Evolutionary conservation across 1,140 invertebrate genomes (phyloP), one percentile per base, ranked within the genome.

Genomic region (Bombus huntii): DNA sequence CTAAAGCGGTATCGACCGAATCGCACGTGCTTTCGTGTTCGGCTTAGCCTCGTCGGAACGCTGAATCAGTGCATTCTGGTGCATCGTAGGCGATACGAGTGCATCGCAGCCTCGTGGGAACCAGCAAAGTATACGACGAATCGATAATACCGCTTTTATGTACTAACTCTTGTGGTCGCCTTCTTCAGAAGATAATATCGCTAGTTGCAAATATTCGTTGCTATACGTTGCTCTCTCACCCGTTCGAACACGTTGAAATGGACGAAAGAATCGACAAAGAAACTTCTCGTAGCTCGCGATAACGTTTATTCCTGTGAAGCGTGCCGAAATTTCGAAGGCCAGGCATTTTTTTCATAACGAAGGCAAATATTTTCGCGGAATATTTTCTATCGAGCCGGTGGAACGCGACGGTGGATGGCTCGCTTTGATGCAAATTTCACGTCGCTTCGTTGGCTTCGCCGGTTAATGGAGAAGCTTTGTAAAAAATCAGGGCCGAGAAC

Each of bases 1-100:
- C n/a, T 39, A n/a, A 47, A 39, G 42, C 57, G 34, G 13, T 62
- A 80, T 81, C 83, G 77, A 85, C 4, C 83, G 78, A 81, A 81
- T 53, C 39, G 68, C 78, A 57, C 70, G n/a, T 74, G 84, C 44
- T 57, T 31, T 22, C 57, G 62, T 39, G 57, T 81, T 74, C 44
- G 42, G n/a, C 81, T 74, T 59, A 75, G 34, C 71, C 77, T 53
- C 39, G 39, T 3, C 28, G 13, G 28, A 66, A 39, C 57, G 66
- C n/a, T 71, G 76, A 85, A 73, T 81, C 79, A 73, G 42, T 74
- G 78, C 70, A 85, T 31, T 42, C 44, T 34, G 44, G 8, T 72
- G 53, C 71, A 85, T 72, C 57, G 68, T n/a, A 39, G 68, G 25
- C 73, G 82, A 70, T 71, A 77, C 47, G 28, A 47, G 44, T 72